Conservation (phyloP, 2,888 invertebrate genomes). For the Heteromyza rotundicornis region DNA sequence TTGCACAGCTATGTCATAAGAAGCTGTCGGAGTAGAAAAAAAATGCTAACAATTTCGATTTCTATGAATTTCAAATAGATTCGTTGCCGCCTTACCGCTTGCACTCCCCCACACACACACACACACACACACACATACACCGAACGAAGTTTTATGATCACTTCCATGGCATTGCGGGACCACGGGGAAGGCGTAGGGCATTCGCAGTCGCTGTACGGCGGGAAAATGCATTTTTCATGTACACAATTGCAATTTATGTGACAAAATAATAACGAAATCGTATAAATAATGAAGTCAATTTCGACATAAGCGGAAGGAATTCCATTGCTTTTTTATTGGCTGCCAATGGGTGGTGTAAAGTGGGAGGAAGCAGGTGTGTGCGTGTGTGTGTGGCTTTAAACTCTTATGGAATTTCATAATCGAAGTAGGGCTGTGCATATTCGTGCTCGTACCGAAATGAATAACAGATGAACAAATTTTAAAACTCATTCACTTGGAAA, state of each 20-base stretch:
- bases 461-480: no score
- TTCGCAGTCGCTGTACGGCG: background rate
- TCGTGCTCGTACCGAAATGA: no score
- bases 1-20: background rate
- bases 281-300: constrained; percentile 18
- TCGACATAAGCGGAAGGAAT: constrained; percentile 2
- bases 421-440: no score
- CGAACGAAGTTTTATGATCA: background rate
- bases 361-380: no score
- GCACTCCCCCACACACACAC: no score
- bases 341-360: no score
- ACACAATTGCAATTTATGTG: constrained; percentile 25
- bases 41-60: constrained; percentile 31
- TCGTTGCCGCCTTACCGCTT: constrained; percentile 5
- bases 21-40: constrained; percentile 18
- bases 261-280: constrained; percentile 21
- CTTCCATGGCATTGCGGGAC: no score
- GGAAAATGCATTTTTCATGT: constrained; percentile 21
- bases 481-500: no score
- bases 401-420: no score
- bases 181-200: no score
- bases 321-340: background rate
- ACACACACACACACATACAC: no score
- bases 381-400: no score
- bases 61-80: constrained; percentile 33